Evolutionary conservation across 2,888 invertebrate genomes (phyloP).

Genomic region (Tenthredo notha): DNA sequence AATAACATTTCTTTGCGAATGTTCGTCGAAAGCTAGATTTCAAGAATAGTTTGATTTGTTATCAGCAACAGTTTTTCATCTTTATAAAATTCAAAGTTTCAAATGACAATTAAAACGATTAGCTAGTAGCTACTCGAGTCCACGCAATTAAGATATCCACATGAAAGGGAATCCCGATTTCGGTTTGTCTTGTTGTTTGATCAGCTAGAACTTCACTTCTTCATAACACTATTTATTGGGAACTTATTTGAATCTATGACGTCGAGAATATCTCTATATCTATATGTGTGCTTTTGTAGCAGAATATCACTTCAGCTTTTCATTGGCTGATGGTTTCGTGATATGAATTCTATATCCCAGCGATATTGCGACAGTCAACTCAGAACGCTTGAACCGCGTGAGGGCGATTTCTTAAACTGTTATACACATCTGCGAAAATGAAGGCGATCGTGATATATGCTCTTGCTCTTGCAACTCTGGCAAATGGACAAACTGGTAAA

Average conservation of each 20-base stretch:
- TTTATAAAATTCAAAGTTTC: neutral
- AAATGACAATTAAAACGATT: neutral
- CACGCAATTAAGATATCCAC: neutral
- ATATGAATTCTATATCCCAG: neutral
- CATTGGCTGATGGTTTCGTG: neutral
- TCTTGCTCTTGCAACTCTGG: constrained; percentile 1
- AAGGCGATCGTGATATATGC: neutral
- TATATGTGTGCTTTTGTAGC: neutral
- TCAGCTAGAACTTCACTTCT: neutral
- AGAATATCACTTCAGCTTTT: neutral
- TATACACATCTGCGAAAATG: neutral
- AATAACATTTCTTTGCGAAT: neutral
- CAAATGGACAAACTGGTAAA: neutral
- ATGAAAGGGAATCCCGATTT: neutral
- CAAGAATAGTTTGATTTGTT: neutral
- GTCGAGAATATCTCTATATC: neutral
- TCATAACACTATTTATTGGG: neutral
- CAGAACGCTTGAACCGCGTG: neutral
- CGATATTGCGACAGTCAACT: neutral
- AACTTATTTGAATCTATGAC: neutral
- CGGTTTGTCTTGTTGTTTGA: neutral
- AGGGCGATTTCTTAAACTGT: neutral
- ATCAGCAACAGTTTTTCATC: neutral
- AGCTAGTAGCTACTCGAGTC: neutral
- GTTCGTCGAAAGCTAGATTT: neutral